Evolutionary conservation across 1,140 invertebrate genomes (phyloP), one percentile per base, ranked within the genome.

Genomic region (Ooceraea biroi): DNA sequence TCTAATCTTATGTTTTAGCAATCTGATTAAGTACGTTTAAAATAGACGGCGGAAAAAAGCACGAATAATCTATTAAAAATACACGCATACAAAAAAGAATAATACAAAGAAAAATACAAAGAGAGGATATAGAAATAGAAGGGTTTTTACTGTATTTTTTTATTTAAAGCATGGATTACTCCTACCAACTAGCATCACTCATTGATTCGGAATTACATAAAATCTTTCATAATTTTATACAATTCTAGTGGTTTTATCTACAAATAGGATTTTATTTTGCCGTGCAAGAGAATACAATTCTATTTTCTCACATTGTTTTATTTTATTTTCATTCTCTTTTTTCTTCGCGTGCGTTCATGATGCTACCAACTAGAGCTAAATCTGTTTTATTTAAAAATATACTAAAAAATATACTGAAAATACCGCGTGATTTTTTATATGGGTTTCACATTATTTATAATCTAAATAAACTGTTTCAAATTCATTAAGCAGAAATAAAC

Each of bases 361-460:
- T 22, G 52, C 22, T 46, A 30, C 22, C 22, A 44, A 69, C 65
- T 30, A 65, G 3, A n/a, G 41, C 3, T 7, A 65, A 76, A 46
- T 17, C 7, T 63, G n/a, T 76, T 76, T 50, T 76, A 50, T 36
- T 63, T 2, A 22, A 65, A 58, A 76, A 63, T 46, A 0, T 61
- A 30, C 61, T n/a, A n/a, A n/a, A n/a, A n/a, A n/a, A n/a, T n/a
- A n/a, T n/a, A 65, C 2, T 44, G 10, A 61, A 50, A 8, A 77
- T 50, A 8, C 50, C 30, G 19, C 1, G 8, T 3, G 8, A 22
- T 46, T 22, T 46, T 69, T 69, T 69, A 46, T 14, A 71, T 0
- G 7, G 19, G 55, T 78, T 57, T 41, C 7, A 0, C 14, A 46
- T 80, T 57, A 80, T 68, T 78, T 44, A 30, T 46, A 44, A 17